Evolutionary conservation across 1,140 invertebrate genomes (phyloP).

Genomic region (Metopolophium dirhodum): DNA sequence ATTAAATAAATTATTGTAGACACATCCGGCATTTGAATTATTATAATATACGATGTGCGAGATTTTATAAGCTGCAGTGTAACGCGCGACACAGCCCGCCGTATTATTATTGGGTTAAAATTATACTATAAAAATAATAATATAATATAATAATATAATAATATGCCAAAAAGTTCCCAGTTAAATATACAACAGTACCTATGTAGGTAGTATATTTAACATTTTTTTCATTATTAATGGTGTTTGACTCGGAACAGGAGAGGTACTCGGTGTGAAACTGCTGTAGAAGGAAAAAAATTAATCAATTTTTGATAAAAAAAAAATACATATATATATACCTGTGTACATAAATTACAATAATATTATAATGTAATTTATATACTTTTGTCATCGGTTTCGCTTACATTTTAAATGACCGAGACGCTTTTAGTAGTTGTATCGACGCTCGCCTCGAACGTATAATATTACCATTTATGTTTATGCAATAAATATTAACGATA

Average conservation of each 20-base stretch:
- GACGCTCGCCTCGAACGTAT: background rate
- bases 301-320: slow-evolving; percentile 25
- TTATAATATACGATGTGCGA: background rate
- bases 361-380: slow-evolving; percentile 7
- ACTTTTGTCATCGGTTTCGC: slow-evolving; percentile 27
- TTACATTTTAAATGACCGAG: slow-evolving; percentile 20
- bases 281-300: background rate
- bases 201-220: background rate
- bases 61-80: background rate
- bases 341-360: background rate
- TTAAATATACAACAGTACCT: background rate
- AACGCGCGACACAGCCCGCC: background rate
- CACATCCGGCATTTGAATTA: background rate
- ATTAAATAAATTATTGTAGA: background rate
- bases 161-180: background rate
- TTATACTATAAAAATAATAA: too few species aligned
- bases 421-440: background rate
- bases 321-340: background rate
- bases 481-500: slow-evolving; percentile 28
- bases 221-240: background rate
- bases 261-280: background rate
- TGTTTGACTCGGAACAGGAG: background rate
- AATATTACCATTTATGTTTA: slow-evolving; percentile 18
- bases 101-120: background rate
- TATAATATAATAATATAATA: too few species aligned